phyloP scores from a whole-genome alignment of 2,888 invertebrate species.

The Syritta pipiens region DNA sequence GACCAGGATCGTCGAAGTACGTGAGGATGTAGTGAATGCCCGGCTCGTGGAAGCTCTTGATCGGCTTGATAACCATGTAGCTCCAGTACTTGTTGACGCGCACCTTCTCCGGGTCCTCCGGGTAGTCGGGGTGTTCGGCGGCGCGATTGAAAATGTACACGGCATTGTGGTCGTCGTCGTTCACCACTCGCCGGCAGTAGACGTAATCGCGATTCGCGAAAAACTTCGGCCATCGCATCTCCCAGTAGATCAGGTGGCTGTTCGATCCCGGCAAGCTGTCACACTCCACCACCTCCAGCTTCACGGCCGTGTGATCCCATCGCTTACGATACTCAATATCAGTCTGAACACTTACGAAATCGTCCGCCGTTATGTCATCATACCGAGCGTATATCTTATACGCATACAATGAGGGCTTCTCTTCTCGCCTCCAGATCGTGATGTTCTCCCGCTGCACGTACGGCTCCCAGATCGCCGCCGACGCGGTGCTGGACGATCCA shows the following conservation, averaged over 20 bases:
- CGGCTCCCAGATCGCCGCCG: constrained; percentile 81
- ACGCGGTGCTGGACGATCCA: constrained; percentile 77
- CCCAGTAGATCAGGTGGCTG: constrained; percentile 92
- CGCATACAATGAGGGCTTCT: constrained; percentile 85
- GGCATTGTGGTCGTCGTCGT: constrained; percentile 82
- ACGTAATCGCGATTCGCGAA: constrained; percentile 94
- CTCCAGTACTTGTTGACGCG: constrained; percentile 92
- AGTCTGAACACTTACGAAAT: constrained; percentile 90
- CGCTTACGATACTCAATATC: constrained; percentile 87
- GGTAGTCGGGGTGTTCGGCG: constrained; percentile 85
- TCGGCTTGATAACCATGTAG: constrained; percentile 89
- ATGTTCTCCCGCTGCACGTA: constrained; percentile 90
- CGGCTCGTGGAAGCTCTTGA: constrained; percentile 75
- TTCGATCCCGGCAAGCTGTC: constrained; percentile 82
- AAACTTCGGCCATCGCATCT: constrained; percentile 91
- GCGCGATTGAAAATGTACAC: constrained; percentile 85
- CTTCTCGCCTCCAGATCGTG: constrained; percentile 89
- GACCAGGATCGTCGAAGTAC: constrained; percentile 93
- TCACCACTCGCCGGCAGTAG: constrained; percentile 85
- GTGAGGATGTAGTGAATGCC: constrained; percentile 87
- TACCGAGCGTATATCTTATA: constrained; percentile 94
- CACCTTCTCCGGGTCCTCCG: constrained; percentile 84
- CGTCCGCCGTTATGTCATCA: constrained; percentile 87
- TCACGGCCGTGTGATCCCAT: constrained; percentile 90
- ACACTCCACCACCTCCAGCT: constrained; percentile 85